Base-by-base conservation (phyloP, 2,888 invertebrate genomes). In the Drosophila mulleri region DNA sequence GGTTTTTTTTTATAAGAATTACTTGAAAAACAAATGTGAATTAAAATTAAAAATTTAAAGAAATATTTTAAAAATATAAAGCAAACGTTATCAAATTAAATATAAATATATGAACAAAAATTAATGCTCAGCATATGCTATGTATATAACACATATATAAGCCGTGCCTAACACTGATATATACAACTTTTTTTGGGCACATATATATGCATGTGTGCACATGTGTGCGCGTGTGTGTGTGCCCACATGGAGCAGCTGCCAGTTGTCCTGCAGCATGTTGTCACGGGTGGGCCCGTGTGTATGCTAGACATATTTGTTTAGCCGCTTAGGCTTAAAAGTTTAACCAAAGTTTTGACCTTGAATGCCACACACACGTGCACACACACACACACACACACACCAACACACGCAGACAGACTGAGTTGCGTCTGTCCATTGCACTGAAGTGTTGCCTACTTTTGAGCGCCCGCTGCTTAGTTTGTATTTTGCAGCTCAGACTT, bases 241-340 rank as follows among this genome's bases (percentile, higher is more conserved):
- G 65, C 75, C 76, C 74, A 75, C 75, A 75, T 75, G 61, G 65
- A 59, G 35, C 66, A 62, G 44, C 50, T 62, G 52, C 44, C 57
- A 39, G 41, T 53, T 52, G 59, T 59, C 62, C 65, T 66, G 72
- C 62, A 66, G 42, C 62, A 42, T 66, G 76, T 60, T 70, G 61
- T 56, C 58, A 66, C 57, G 58, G 59, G 66, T 63, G 58, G 14
- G 56, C 65, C 54, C 48, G 54, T 67, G 58, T 79, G 58, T 69
- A n/a, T 48, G 58, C 57, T 65, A 78, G 70, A 82, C 67, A 72
- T 76, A 76, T 82, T 74, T 81, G 68, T 45, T 71, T 75, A 76
- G 73, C 62, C 75, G 82, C 66, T 73, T 70, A 62, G 82, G 65
- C 78, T 74, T 74, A 72, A 72, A 82, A 80, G 72, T 82, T 78